These are phyloP conservation scores for Grantiella picta DNA, from an alignment of 2,113 vertebrate species.

Conservation along the genomic window DNA sequence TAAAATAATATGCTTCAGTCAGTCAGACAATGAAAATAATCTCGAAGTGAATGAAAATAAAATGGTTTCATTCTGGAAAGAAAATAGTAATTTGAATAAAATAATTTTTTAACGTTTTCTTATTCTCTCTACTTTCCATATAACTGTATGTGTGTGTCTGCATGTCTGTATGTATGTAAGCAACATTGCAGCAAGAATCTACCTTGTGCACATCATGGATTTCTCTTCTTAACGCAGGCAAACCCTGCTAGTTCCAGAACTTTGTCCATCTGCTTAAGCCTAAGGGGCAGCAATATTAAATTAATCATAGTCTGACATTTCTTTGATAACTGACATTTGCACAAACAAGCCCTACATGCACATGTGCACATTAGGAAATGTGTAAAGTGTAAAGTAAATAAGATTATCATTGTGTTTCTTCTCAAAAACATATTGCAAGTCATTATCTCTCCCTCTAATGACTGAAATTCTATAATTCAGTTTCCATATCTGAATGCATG, in stretches of 20 bases:
- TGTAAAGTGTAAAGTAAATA: conserved; percentile 56
- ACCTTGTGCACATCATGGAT: background rate
- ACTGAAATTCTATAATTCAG: conserved; percentile 39
- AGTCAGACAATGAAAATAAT: background rate
- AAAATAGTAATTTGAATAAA: background rate
- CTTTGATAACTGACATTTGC: conserved; percentile 24
- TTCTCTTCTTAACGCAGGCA: background rate
- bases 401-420: conserved; percentile 38
- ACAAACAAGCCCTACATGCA: background rate
- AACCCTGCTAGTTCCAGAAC: background rate
- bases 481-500: conserved; percentile 27
- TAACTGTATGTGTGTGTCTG: background rate
- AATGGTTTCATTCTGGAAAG: background rate
- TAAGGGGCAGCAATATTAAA: conserved; percentile 2
- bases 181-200: background rate
- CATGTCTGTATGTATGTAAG: background rate
- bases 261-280: background rate
- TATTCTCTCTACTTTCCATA: background rate
- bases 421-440: conserved; percentile 50
- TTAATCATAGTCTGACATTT: background rate
- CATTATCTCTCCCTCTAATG: conserved; percentile 42
- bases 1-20: background rate
- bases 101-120: background rate
- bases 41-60: background rate
- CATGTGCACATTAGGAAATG: conserved; percentile 35